Evolutionary conservation across 2,113 vertebrate genomes (phyloP), one percentile per base, ranked within the genome.

Genomic region (Lampris megalopsis): DNA sequence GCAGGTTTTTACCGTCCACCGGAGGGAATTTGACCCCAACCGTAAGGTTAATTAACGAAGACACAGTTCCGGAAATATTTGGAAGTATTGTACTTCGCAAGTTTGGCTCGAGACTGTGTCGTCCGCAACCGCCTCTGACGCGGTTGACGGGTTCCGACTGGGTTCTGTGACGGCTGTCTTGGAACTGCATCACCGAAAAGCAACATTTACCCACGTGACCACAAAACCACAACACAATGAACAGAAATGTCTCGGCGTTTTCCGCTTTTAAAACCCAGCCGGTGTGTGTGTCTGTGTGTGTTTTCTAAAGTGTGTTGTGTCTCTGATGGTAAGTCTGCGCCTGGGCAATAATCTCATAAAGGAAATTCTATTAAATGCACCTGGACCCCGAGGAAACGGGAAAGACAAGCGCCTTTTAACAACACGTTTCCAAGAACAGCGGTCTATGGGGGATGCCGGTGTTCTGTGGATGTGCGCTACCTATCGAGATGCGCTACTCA

Each of bases 281-380:
- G 1, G 43, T 36, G 43, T 9, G 50, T 13, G 24, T 49, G 41
- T 2, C 6, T 50, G 75, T 83, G 72, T 79, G 11, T 49, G 47
- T 49, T 37, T 68, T 79, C 75, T 10, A 35, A 62, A 43, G 59
- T 67, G 64, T 8, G n/a, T 38, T 67, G 64, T 8, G n/a, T 38
- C 71, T 41, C 41, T 43, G 48, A 53, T 62, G 63, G 64, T 73
- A 76, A 71, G 63, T 79, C 77, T 72, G 45, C 63, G 38, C 75
- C 71, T 71, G 79, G 53, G 60, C 42, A 80, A 85, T 76, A 83
- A 80, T 71, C 61, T 83, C 71, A 68, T 85, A 82, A 84, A 83
- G 80, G 59, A 83, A 89, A 89, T 85, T 77, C 77, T 88, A 88
- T 89, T 89, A 89, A 90, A 90, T 85, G 36, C 79, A 82, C 73